Conservation (phyloP, 2,888 invertebrate genomes). For the Pammene aurita region DNA sequence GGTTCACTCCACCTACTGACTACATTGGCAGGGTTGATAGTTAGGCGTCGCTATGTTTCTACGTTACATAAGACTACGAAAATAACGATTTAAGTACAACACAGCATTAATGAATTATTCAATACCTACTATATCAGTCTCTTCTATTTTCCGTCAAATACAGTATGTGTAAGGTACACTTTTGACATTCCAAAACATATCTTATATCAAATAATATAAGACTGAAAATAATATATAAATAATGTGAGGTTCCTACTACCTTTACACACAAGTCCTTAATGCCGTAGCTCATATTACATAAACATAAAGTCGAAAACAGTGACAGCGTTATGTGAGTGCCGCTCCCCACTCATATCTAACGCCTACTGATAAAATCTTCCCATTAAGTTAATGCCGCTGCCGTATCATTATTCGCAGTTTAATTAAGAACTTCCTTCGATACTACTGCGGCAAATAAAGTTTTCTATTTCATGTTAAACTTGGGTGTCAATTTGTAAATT, state of each 20-base stretch:
- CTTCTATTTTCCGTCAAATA: no score
- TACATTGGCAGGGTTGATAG: no score
- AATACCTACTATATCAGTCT: no score
- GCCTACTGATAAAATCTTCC: constrained; percentile 49
- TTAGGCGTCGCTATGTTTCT: no score
- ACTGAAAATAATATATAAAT: no score
- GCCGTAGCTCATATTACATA: constrained; percentile 4
- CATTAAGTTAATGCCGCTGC: constrained; percentile 49
- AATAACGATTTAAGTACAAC: no score
- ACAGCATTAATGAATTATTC: no score
- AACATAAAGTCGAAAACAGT: constrained; percentile 13
- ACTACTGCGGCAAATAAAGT: constrained; percentile 42
- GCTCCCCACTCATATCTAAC: constrained; percentile 45
- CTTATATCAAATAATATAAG: no score
- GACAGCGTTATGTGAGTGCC: neutral
- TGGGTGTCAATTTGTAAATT: constrained; percentile 7
- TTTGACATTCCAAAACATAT: no score
- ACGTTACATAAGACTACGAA: no score
- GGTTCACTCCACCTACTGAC: no score
- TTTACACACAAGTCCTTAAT: neutral
- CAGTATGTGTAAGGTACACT: no score
- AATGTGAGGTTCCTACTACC: neutral
- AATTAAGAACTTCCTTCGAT: constrained; percentile 48
- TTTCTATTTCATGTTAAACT: constrained; percentile 35
- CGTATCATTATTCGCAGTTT: constrained; percentile 51